Conservation (phyloP, 2,113 vertebrate genomes). For the Rhea pennata region DNA sequence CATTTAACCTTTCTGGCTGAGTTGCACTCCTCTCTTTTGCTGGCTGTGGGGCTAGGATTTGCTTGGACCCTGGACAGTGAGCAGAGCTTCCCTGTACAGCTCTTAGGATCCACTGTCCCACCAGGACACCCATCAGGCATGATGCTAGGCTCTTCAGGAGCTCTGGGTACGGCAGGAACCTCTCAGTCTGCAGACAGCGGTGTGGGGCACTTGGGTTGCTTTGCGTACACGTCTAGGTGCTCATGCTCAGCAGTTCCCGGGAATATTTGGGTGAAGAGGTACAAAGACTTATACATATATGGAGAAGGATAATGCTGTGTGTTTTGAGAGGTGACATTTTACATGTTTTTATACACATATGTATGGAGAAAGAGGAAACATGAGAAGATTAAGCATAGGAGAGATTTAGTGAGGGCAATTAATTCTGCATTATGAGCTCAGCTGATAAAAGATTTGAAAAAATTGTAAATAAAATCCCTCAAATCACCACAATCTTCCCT, state of each 20-base stretch:
- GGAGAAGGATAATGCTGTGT: neutral
- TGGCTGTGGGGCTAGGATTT: neutral
- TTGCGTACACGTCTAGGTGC: too few relatives aligned
- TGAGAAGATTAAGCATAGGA: neutral
- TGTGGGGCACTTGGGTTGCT: neutral
- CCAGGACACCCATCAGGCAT: neutral
- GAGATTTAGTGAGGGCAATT: neutral
- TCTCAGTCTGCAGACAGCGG: neutral
- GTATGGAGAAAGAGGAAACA: neutral
- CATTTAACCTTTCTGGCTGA: too few relatives aligned
- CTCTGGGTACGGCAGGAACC: neutral
- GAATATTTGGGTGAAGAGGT: neutral
- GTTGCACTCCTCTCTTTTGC: neutral
- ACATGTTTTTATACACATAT: neutral
- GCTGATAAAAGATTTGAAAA: neutral
- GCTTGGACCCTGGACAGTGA: neutral
- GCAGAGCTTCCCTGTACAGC: neutral
- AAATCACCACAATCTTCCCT: neutral
- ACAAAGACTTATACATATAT: neutral
- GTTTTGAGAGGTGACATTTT: neutral
- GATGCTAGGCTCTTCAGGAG: neutral
- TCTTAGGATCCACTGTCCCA: neutral
- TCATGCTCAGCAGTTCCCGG: neutral
- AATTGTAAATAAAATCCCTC: neutral
- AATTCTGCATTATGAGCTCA: neutral